Evolutionary conservation across 1,140 invertebrate genomes (phyloP).

Genomic region (Contarinia nasturtii): DNA sequence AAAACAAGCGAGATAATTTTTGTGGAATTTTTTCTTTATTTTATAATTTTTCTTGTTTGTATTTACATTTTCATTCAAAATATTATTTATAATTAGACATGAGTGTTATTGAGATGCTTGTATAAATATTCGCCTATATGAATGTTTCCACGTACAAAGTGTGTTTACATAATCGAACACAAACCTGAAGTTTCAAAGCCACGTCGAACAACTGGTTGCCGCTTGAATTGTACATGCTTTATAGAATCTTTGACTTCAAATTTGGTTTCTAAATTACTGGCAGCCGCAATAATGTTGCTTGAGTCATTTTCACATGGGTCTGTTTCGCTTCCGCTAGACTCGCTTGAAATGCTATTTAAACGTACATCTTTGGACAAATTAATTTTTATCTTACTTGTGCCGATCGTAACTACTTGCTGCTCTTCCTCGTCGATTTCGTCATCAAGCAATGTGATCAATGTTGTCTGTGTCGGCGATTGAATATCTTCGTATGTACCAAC

Average conservation of each 20-base stretch:
- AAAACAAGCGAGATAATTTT: too few relatives aligned
- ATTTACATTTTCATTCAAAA: too few relatives aligned
- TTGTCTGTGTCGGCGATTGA: conserved; percentile 24
- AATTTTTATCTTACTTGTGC: conserved; percentile 50
- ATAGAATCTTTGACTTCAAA: conserved; percentile 44
- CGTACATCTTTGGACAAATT: conserved; percentile 52
- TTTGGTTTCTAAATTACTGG: conserved; percentile 23
- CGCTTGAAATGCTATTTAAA: conserved; percentile 10
- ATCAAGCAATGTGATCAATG: conserved; percentile 44
- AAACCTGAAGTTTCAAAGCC: conserved; percentile 62
- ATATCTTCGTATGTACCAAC: conserved; percentile 21
- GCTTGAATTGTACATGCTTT: conserved; percentile 41
- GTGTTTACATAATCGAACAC: conserved; percentile 68
- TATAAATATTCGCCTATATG: too few relatives aligned
- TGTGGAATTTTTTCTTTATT: too few relatives aligned
- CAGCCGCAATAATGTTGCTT: conserved; percentile 14
- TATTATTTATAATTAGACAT: too few relatives aligned
- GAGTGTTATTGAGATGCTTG: too few relatives aligned
- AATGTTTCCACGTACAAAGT: too few relatives aligned
- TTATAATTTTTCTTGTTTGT: too few relatives aligned
- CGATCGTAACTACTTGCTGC: conserved; percentile 27
- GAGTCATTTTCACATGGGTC: neutral
- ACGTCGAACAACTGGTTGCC: conserved; percentile 45
- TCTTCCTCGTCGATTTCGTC: conserved; percentile 44
- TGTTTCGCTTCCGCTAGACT: conserved; percentile 8